A percentile compares a stretch with the other conserved stretches of the same genome.
These are phyloP conservation scores for Platygyra sinensis DNA, from an alignment of 64 coral and sea anemone species.

Conservation along the genomic window DNA sequence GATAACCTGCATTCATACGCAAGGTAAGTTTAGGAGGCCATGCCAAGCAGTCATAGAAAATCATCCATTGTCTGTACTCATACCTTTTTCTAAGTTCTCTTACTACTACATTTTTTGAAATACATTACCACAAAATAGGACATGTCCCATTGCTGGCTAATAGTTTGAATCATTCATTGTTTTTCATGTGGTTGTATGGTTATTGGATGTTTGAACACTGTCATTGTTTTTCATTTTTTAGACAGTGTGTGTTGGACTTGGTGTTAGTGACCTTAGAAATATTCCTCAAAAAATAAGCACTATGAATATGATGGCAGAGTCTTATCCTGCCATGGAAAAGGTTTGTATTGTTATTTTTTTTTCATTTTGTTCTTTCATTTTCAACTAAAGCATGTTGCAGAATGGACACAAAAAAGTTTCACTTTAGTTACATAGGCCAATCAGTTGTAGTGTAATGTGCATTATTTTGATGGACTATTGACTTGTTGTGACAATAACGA, in stretches of 20 bases:
- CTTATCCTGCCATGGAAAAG: constrained; percentile 77
- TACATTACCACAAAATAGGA: no score
- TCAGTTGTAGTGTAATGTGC: neutral
- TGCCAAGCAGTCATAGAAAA: no score
- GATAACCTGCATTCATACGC: no score
- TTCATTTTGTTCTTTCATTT: neutral
- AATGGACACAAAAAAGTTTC: no score
- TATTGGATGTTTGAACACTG: neutral
- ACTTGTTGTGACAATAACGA: neutral
- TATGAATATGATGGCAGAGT: constrained; percentile 55
- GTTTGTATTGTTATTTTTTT: constrained; percentile 17
- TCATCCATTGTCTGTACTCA: no score
- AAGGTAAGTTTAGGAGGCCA: no score
- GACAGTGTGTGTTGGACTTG: constrained; percentile 64
- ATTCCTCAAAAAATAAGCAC: constrained; percentile 48
- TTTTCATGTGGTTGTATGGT: neutral
- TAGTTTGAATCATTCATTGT: neutral
- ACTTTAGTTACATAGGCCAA: neutral
- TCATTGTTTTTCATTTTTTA: neutral
- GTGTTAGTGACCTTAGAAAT: constrained; percentile 67
- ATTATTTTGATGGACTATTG: neutral
- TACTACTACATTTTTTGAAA: no score
- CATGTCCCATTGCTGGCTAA: no score
- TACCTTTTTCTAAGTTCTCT: no score
- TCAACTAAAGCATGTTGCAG: no score